Evolutionary conservation across 2,888 invertebrate species (phyloP), one percentile per base, ranked within the genome.

Genomic region (Eilema sororculum): DNA sequence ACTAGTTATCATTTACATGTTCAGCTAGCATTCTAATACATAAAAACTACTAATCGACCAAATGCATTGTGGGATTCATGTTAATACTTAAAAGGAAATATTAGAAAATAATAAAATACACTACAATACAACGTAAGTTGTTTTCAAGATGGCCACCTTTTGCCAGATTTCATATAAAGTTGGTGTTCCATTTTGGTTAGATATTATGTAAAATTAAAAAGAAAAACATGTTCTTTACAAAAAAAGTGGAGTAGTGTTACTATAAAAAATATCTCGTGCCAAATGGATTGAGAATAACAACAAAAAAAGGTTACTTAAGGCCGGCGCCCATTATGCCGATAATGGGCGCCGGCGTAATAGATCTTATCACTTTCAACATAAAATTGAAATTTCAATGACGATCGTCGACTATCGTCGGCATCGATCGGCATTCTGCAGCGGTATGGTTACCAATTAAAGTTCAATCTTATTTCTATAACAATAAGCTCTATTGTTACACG

Each of bases 1-100:
- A 65, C 65, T 70, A 71, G 28, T 37, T 60, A 65, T 12, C 30
- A 56, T 61, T 66, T 70, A 69, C 57, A 61, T 68, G 60, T 65
- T 60, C 59, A 67, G 52, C 78, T 78, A 81, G 75, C 77, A 76
- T 61, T 71, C 78, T 78, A 78, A 65, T 67, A 41, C n/a, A 37
- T 60, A 64, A 52, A 65, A 69, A 66, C 56, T 24, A 60, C 57
- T 30, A 67, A 68, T 72, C 41, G 33, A 66, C 24, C 61, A 66
- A 75, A 70, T 67, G 61, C 71, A 65, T 68, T 72, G 52, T 9
- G 65, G 62, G 62, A 63, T 63, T 71, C 61, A 24, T 46, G 59
- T n/a, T 68, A 77, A 72, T 68, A 71, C 56, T 62, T 72, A 71
- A 24, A 28, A 20, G 30, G 8, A 57, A 68, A 5, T 4, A 12